Conservation (phyloP, 2,888 invertebrate genomes). For the Stenodera caucasica region DNA sequence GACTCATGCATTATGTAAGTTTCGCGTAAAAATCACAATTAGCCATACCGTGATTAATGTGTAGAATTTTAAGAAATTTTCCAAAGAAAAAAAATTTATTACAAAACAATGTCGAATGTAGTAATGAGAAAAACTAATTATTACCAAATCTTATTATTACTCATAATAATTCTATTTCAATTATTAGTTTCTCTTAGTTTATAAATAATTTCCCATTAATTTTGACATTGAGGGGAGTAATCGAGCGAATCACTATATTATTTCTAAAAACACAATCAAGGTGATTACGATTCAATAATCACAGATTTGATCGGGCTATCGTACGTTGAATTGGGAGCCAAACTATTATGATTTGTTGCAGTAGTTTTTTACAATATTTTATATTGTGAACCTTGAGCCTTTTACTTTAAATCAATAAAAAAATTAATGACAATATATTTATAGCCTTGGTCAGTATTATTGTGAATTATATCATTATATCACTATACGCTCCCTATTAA, state of each 20-base stretch:
- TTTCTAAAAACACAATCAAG: neutral
- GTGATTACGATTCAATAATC: neutral
- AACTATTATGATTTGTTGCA: too few relatives aligned
- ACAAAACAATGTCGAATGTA: neutral
- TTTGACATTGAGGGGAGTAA: neutral
- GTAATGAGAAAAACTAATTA: too few relatives aligned
- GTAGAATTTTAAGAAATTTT: neutral
- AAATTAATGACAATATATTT: conserved; percentile 23
- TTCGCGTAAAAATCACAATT: too few relatives aligned
- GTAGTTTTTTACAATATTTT: conserved; percentile 9
- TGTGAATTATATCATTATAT: conserved; percentile 21
- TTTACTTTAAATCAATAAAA: conserved; percentile 21
- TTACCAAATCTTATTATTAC: too few relatives aligned
- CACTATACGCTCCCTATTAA: conserved; percentile 14
- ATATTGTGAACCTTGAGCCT: conserved; percentile 19
- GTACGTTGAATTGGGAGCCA: too few relatives aligned
- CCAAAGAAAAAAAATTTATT: neutral
- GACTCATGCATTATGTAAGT: too few relatives aligned
- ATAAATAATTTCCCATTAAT: neutral
- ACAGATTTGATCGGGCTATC: neutral
- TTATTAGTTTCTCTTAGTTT: neutral
- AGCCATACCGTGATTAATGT: neutral
- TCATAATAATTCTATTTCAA: neutral
- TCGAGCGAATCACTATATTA: neutral
- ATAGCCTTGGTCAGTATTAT: conserved; percentile 20